Evolutionary conservation across 2,797 vertebrate genomes (phyloP).

Genomic region (Otolemur crassicaudatus): DNA sequence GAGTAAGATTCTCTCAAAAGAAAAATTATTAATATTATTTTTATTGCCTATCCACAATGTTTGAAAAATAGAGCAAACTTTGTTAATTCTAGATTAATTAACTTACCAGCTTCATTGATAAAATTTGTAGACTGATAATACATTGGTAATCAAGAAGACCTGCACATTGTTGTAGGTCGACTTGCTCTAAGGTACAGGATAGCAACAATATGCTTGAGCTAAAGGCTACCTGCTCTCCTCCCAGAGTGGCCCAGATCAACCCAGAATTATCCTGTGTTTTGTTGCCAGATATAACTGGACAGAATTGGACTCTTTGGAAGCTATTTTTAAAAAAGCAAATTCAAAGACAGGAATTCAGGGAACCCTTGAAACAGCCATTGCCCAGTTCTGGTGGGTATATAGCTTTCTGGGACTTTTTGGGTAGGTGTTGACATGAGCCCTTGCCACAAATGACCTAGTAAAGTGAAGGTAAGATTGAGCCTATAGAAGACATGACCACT

Average conservation of each 20-base stretch:
- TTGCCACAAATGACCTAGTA: constrained; percentile 11
- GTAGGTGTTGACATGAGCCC: background rate
- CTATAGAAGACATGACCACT: constrained; percentile 1
- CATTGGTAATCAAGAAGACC: constrained; percentile 6
- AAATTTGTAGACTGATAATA: background rate
- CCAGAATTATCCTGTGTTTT: background rate
- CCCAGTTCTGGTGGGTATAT: background rate
- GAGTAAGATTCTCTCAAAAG: too few relatives aligned
- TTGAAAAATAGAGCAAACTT: constrained; percentile 38
- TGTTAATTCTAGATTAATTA: constrained; percentile 46
- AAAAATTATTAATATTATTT: constrained; percentile 41
- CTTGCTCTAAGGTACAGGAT: background rate
- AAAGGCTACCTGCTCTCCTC: background rate
- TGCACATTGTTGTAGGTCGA: background rate
- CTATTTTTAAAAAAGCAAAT: constrained; percentile 59
- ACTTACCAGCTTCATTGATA: constrained; percentile 5
- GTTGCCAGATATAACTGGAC: background rate
- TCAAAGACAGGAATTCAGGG: background rate
- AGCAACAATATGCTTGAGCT: background rate
- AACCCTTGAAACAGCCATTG: constrained; percentile 34
- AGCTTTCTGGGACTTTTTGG: constrained; percentile 30
- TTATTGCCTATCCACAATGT: constrained; percentile 37
- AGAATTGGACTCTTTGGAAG: constrained; percentile 37
- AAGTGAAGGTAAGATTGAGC: constrained; percentile 39
- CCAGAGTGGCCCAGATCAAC: background rate